Evolutionary conservation across 2,113 vertebrate genomes (phyloP).

Genomic region (Rallus limicola): DNA sequence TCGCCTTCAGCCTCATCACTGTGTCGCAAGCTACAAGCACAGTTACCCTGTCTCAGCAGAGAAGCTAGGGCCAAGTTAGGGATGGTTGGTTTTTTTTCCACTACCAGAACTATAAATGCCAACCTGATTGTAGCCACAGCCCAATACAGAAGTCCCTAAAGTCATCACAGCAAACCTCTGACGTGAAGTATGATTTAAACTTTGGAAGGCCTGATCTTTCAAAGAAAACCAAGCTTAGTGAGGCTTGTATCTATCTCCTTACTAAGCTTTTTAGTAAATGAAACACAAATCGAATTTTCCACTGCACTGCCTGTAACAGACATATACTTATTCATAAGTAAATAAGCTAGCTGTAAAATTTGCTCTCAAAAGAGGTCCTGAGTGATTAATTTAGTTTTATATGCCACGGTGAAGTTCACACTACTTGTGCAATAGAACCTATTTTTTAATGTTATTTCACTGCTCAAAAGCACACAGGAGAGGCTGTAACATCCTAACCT

Average conservation of each 20-base stretch:
- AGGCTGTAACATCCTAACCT: neutral
- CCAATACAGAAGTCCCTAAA: neutral
- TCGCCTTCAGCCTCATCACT: rapidly evolving
- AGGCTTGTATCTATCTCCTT: neutral
- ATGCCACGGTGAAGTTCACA: neutral
- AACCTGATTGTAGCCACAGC: neutral
- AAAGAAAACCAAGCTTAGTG: neutral
- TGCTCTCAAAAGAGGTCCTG: neutral
- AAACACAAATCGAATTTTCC: neutral
- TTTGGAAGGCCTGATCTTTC: too few species aligned
- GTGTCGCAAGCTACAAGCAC: neutral
- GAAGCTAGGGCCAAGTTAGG: neutral
- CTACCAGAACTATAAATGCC: neutral
- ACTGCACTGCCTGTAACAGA: neutral
- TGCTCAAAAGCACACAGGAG: neutral
- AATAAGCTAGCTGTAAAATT: neutral
- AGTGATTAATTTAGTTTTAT: neutral
- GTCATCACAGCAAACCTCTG: neutral
- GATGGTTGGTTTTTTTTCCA: neutral
- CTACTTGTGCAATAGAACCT: neutral
- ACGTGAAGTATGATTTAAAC: neutral
- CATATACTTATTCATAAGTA: neutral
- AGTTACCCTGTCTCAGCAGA: neutral
- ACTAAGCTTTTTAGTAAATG: neutral
- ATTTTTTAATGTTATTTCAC: neutral